These are phyloP conservation scores for Belonocnema kinseyi DNA, from an alignment of 1,140 invertebrate genomes.

Conservation along the genomic window DNA sequence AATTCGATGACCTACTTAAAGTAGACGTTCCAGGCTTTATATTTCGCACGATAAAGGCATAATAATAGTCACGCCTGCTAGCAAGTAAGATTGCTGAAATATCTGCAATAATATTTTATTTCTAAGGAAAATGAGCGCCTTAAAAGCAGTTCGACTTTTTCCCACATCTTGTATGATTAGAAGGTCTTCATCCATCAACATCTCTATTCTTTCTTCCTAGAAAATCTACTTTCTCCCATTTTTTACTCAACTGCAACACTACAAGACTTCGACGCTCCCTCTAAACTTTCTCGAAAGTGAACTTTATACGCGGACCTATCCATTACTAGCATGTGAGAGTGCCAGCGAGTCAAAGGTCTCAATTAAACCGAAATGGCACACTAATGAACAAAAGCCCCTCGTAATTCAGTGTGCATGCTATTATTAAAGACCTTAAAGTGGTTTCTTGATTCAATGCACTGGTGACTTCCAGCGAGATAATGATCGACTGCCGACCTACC, in stretches of 20 bases:
- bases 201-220: slow-evolving; percentile 3
- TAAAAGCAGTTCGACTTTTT: background rate
- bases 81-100: background rate
- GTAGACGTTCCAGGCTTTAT: background rate
- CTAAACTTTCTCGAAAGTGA: slow-evolving; percentile 29
- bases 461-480: slow-evolving; percentile 62
- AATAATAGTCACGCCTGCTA: background rate
- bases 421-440: slow-evolving; percentile 66
- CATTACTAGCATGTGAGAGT: slow-evolving; percentile 56
- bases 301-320: slow-evolving; percentile 51
- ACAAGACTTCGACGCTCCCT: slow-evolving; percentile 1
- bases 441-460: slow-evolving; percentile 57
- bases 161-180: background rate
- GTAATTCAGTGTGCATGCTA: slow-evolving; percentile 63
- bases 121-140: background rate
- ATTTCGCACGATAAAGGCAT: background rate
- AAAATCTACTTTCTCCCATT: slow-evolving; percentile 26
- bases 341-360: slow-evolving; percentile 64
- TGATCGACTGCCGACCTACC: slow-evolving; percentile 57
- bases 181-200: background rate
- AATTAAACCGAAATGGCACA: slow-evolving; percentile 69
- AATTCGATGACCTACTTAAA: slow-evolving; percentile 8
- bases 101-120: background rate
- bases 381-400: slow-evolving; percentile 69
- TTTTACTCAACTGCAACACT: slow-evolving; percentile 15